Evolutionary conservation across 2,113 vertebrate species (phyloP), one percentile per base, ranked within the genome.

Genomic region (Meriones unguiculatus): DNA sequence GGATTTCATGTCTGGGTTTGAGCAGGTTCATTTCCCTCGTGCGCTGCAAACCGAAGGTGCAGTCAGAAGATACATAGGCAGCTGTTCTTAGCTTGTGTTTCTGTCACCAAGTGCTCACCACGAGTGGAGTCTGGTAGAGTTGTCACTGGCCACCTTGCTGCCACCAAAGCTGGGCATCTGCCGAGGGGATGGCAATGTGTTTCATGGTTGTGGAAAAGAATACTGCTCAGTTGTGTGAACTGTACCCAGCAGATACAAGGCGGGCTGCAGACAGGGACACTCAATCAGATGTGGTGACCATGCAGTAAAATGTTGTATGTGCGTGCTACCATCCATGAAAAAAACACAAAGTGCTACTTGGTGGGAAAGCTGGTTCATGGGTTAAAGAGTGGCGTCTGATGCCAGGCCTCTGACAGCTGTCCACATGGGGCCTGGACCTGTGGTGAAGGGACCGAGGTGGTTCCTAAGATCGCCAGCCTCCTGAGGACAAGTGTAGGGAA

Each of bases 11-110:
- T 92, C 52, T 64, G 52, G 38, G n/a, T 92, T 65, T 59, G 38
- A 93, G 65, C 78, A 70, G 69, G 70, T 75, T 93, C 24, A 8
- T 90, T 75, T 96, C 38, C 88, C 77, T 69, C 18, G 84, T 96
- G 59, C 15, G 72, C 97, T 91, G 6, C 75, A 90, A 93, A 84
- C 69, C 62, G 67, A 92, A 84, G 95, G 54, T 6, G 22, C 84
- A 30, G 84, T 92, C 96, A 89, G 69, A 57, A 93, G 80, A 46
- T 72, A 96, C 75, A 24, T 41, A 77, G n/a, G 59, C 54, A 57
- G 76, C 69, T 89, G 17, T 38, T n/a, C 78, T 89, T 62, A 46
- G n/a, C 35, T 91, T 57, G 57, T 69, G 50, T 76, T 57, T 70
- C 81, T 82, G 38, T 84, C 75, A 86, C 41, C 62, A 84, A 94